Conservation (phyloP, 2,113 vertebrate species). For the Odontesthes bonariensis region DNA sequence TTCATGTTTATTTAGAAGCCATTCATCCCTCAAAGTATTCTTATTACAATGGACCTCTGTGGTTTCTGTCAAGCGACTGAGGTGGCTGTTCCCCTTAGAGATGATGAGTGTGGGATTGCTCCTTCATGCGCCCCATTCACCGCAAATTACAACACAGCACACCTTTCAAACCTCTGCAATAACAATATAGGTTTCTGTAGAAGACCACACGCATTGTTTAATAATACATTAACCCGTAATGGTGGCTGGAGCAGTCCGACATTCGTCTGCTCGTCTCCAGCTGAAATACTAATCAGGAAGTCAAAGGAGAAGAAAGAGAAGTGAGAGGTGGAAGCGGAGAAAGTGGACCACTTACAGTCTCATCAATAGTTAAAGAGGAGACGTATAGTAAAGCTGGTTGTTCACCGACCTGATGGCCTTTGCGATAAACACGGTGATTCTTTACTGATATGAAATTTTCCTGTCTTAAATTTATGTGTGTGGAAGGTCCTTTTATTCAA, state of each 20-base stretch:
- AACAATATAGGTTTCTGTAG: conserved; percentile 32
- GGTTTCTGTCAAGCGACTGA: conserved; percentile 39
- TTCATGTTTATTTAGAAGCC: background rate
- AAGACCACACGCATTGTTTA: conserved; percentile 69
- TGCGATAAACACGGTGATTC: background rate
- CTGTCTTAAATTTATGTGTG: too few relatives aligned
- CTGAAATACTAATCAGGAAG: conserved; percentile 76
- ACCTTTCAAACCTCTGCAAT: conserved; percentile 28
- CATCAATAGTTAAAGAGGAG: conserved; percentile 83
- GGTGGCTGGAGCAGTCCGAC: conserved; percentile 37
- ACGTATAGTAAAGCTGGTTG: conserved; percentile 52
- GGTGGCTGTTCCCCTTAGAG: conserved; percentile 30
- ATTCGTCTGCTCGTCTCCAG: conserved; percentile 57
- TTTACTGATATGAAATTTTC: background rate
- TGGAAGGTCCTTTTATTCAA: too few relatives aligned
- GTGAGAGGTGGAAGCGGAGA: conserved; percentile 32
- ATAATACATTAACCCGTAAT: conserved; percentile 71
- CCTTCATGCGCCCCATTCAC: conserved; percentile 17
- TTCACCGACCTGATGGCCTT: conserved; percentile 24
- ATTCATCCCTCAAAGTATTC: background rate
- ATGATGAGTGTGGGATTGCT: conserved; percentile 48
- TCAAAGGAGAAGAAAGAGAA: conserved; percentile 53
- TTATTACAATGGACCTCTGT: conserved; percentile 26
- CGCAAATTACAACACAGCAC: conserved; percentile 51
- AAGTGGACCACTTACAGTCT: conserved; percentile 81